Conservation (phyloP, 92 coral and sea anemone genomes). For the Palythoa caribaeorum region DNA sequence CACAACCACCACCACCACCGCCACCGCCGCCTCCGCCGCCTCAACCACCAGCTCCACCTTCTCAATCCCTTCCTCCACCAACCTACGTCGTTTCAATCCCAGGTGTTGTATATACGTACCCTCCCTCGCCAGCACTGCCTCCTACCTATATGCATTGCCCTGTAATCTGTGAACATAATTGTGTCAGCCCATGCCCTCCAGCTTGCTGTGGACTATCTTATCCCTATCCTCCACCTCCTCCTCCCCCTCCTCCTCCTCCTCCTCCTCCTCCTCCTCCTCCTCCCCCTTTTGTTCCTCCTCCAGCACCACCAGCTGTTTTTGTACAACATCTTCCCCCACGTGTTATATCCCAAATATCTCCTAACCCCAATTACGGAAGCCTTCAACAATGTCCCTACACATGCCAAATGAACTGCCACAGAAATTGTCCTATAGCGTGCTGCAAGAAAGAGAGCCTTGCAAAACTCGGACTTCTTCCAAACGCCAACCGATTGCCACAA, state of each 20-base stretch:
- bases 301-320: slow-evolving; percentile 35
- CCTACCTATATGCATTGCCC: slow-evolving; percentile 58
- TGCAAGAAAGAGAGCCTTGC: slow-evolving; percentile 65
- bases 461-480: slow-evolving; percentile 57
- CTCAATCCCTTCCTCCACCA: slow-evolving; percentile 48
- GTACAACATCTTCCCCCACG: slow-evolving; percentile 9
- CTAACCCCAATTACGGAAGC: slow-evolving; percentile 47
- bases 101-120: background rate
- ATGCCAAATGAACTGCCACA: slow-evolving; percentile 69
- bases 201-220: slow-evolving; percentile 72
- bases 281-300: slow-evolving; percentile 60
- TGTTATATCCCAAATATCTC: slow-evolving; percentile 6
- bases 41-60: slow-evolving; percentile 14
- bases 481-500: background rate
- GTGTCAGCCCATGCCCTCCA: slow-evolving; percentile 87
- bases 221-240: slow-evolving; percentile 11
- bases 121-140: background rate
- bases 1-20: slow-evolving; percentile 44
- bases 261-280: slow-evolving; percentile 40
- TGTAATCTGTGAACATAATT: slow-evolving; percentile 67
- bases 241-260: slow-evolving; percentile 29
- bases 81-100: slow-evolving; percentile 2
- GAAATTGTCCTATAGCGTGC: slow-evolving; percentile 86
- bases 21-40: slow-evolving; percentile 51
- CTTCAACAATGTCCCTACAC: slow-evolving; percentile 65